Evolutionary conservation across 64 coral and sea anemone species (phyloP), one percentile per base, ranked within the genome.

Genomic region (Stichodactyla helianthus): DNA sequence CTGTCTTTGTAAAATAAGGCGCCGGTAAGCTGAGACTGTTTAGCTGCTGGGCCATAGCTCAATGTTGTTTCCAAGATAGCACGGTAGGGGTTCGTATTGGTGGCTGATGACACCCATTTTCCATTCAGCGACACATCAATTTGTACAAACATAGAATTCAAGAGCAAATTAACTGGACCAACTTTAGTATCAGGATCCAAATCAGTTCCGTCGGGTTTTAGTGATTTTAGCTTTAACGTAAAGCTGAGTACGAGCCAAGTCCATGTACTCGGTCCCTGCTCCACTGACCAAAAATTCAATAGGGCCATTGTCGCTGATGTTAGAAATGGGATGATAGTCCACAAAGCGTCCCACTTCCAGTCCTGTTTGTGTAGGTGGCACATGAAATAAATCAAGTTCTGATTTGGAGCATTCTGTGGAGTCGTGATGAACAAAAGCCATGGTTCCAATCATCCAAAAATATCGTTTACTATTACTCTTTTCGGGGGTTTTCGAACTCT

Each of bases 221-320:
- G 84, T 86, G 57, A 86, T 67, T 76, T 86, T 86, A 6, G 35
- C 84, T 68, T 86, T 68, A 20, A 86, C 84, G 61, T 50, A 86
- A 12, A 86, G 28, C 35, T 86, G 84, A 44, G 84, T 86, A 5
- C 58, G n/a, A 51, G 84, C 56, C 35, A 86, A 51, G 23, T 86
- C 59, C 50, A 85, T 44, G 44, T 67, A 85, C 60, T 68, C 59
- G 50, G 59, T 62, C 6, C 60, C 84, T 63, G 84, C 25, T 11
- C 84, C 84, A 51, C 56, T 63, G 59, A 65, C 18, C 9, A 63
- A 63, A 86, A 86, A 86, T 50, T 70, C 28, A 56, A 67, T 84
- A 76, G 70, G 70, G 2, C 70, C 70, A 76, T 76, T 76, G 27
- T 76, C 70, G 58, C 56, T 26, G 20, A 56, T 17, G 10, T 65